Evolutionary conservation across 2,113 vertebrate species (phyloP).

Genomic region (Ciconia maguari): DNA sequence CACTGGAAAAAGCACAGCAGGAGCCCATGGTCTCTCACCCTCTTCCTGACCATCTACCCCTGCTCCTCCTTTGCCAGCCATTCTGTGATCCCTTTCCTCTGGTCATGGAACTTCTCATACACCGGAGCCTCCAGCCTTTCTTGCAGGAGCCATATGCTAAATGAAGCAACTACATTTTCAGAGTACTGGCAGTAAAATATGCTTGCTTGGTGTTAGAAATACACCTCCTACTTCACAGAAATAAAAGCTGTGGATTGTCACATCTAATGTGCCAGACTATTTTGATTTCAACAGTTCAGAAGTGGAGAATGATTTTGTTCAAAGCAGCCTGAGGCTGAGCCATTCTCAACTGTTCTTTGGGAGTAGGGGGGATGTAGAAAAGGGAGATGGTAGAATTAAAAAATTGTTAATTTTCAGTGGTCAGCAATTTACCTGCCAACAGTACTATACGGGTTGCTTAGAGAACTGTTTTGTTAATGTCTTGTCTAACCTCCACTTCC

Average conservation of each 20-base stretch:
- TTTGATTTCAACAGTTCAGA: slow-evolving; percentile 37
- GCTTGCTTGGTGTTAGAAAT: slow-evolving; percentile 31
- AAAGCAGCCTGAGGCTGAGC: slow-evolving; percentile 14
- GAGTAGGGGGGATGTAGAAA: not conserved
- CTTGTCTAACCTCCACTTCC: not conserved
- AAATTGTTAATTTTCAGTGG: not conserved
- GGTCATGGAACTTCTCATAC: not conserved
- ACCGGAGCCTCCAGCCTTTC: not conserved
- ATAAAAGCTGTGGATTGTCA: slow-evolving; percentile 33
- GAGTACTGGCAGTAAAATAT: slow-evolving; percentile 13
- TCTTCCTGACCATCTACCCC: not conserved
- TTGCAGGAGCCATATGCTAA: not conserved
- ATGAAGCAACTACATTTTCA: not conserved
- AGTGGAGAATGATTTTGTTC: slow-evolving; percentile 8
- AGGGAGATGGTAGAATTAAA: not conserved
- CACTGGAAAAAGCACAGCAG: not conserved
- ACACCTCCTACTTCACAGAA: slow-evolving; percentile 52
- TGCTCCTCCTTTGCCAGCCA: not conserved
- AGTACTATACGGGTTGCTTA: not conserved
- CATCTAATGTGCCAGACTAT: slow-evolving; percentile 40
- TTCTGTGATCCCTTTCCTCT: not conserved
- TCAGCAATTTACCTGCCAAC: not conserved
- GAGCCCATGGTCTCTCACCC: not conserved
- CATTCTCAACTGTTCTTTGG: not conserved
- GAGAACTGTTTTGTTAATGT: not conserved